Base-by-base conservation (phyloP, 2,113 vertebrate species). In the Leuciscus idus region DNA sequence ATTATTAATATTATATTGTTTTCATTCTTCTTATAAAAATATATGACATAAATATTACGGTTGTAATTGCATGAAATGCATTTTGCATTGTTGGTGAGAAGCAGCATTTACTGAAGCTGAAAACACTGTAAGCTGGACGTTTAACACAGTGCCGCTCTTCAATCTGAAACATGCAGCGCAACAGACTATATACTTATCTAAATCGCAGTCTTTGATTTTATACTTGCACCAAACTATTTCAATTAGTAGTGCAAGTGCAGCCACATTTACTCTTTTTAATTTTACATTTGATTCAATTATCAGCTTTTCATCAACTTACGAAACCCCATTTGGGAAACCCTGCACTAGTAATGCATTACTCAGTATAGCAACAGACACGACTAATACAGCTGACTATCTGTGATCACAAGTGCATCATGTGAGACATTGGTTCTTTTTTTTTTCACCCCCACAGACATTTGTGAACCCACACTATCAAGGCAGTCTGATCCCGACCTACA, bases 381-480 rank as follows among this genome's bases (percentile, higher is more conserved):
- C 55, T 57, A 57, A 57, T 7, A 30, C 33, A 79, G 33, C 30
- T 80, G 55, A 61, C 12, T 39, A 19, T 13, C 30, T 33, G 17
- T 43, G 36, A 62, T 80, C 57, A 62, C 78, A 80, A 62, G 36
- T 43, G 33, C 52, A 62, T 80, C 57, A 46, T 43, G 23, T 61
- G 78, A 62, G 23, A n/a, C 3, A 4, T 12, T 72, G 8, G 3
- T 72, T 23, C 28, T 28, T 46, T 74, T 73, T 74, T 73, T 26
- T 21, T 4, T 1, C 15, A 6, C 3, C 12, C 39, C 5, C 21
- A 26, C 72, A 97, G 96, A 94, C 94, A 4, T 96, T 95, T 89
- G 87, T 95, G 89, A 96, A 93, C 92, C 94, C 95, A 0, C 78
- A 94, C 62, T 95, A 93, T 36, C 93, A 94, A 11, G 88, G 90